phyloP scores from a whole-genome alignment of 2,113 vertebrate genomes.

The Nannospalax galili region DNA sequence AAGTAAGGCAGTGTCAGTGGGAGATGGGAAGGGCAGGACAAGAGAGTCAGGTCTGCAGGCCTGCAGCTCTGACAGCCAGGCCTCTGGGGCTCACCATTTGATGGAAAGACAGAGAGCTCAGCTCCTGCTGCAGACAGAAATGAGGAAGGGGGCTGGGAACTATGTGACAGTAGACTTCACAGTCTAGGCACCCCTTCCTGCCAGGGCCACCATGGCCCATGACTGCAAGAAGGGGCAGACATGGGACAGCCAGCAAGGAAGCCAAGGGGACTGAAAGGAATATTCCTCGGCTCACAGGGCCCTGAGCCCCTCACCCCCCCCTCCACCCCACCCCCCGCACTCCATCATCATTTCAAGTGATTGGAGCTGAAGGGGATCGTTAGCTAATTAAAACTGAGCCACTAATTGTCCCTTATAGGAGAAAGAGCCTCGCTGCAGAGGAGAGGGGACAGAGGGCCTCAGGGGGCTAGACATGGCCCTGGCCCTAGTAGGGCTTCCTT shows the following conservation, averaged over 20 bases:
- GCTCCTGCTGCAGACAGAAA: neutral
- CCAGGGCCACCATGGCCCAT: neutral
- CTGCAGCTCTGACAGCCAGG: neutral
- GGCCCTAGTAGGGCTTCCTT: neutral
- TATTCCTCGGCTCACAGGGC: neutral
- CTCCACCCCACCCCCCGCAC: constrained; percentile 2
- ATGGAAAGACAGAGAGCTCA: neutral
- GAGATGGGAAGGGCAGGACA: neutral
- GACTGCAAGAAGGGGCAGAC: neutral
- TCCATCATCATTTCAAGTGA: constrained; percentile 71
- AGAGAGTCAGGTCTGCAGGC: neutral
- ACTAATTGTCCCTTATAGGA: constrained; percentile 72
- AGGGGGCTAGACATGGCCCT: neutral
- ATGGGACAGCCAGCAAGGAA: neutral
- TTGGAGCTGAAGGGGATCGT: constrained; percentile 69
- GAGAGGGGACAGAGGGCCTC: neutral
- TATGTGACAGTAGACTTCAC: neutral
- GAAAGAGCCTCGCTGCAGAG: constrained; percentile 10
- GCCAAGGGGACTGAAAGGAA: neutral
- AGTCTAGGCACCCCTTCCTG: neutral
- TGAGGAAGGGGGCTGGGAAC: neutral
- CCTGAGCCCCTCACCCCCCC: constrained; percentile 32
- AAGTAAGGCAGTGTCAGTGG: neutral
- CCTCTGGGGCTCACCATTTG: neutral
- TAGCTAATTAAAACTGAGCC: constrained; percentile 76